phyloP scores from a whole-genome alignment of 1,140 invertebrate species.

The Lasioglossum albipes region DNA sequence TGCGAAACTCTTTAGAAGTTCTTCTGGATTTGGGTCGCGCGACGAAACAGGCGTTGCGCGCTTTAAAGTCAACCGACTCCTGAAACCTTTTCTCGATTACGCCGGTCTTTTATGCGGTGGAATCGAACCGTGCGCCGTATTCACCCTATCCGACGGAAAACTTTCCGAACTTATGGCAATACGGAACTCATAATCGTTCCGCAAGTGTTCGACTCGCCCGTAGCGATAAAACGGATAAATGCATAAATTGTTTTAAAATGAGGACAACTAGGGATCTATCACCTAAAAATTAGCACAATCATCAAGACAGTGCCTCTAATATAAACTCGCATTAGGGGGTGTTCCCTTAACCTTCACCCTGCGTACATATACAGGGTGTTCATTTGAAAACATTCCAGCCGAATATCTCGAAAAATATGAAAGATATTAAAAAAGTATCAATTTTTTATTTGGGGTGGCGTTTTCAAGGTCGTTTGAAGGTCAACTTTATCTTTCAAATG shows the following conservation, averaged over 20 bases:
- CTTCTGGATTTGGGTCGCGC: conserved; percentile 15
- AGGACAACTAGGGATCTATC: too few relatives aligned
- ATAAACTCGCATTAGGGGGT: too few relatives aligned
- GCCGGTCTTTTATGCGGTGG: background rate
- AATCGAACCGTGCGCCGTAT: background rate
- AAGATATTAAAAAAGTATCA: too few relatives aligned
- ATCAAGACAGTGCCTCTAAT: too few relatives aligned
- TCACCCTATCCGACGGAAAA: background rate
- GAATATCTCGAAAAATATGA: too few relatives aligned
- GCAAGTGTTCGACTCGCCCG: background rate
- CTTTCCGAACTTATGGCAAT: background rate
- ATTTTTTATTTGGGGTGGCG: too few relatives aligned
- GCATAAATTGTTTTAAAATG: background rate
- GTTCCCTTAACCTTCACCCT: too few relatives aligned
- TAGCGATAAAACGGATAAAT: background rate
- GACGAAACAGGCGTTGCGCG: background rate
- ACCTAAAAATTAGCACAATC: too few relatives aligned
- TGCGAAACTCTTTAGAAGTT: conserved; percentile 13
- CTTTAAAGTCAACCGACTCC: background rate
- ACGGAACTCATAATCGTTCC: background rate
- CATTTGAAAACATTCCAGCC: too few relatives aligned
- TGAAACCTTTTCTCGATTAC: conserved; percentile 12
- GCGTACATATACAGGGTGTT: too few relatives aligned
- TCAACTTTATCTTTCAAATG: too few relatives aligned
- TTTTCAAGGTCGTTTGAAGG: too few relatives aligned